Conservation (phyloP, 2,888 invertebrate genomes). For the Gryllus longicercus region DNA sequence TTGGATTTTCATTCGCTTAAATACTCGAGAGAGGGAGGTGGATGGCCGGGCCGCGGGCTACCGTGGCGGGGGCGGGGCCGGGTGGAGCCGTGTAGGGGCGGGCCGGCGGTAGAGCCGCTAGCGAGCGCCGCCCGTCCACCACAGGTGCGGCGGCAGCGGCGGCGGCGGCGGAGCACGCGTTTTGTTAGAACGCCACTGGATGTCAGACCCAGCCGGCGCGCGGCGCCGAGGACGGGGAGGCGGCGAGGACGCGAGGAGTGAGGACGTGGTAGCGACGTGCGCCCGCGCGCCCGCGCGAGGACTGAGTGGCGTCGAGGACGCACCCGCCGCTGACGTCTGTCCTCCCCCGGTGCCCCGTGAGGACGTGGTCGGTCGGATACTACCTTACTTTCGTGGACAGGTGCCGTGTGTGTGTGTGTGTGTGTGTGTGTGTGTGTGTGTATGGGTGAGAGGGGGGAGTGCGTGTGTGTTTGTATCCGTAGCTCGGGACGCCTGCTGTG, state of each 20-base stretch:
- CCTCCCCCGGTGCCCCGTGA: too few species aligned
- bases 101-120: not conserved
- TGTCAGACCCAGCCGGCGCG: not conserved
- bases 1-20: constrained; percentile 9
- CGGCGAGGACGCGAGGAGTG: not conserved
- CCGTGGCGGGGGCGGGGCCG: not conserved
- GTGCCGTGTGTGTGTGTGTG: too few species aligned
- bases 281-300: too few species aligned
- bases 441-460: too few species aligned
- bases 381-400: too few species aligned
- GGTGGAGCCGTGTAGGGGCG: not conserved
- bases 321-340: too few species aligned
- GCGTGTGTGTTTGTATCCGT: too few species aligned
- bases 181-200: not conserved
- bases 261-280: too few species aligned
- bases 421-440: too few species aligned
- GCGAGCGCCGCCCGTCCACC: not conserved
- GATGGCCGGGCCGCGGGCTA: not conserved
- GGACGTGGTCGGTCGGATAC: too few species aligned
- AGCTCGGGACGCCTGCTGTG: too few species aligned
- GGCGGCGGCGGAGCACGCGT: not conserved
- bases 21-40: constrained; percentile 2
- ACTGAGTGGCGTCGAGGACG: too few species aligned
- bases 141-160: not conserved
- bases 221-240: not conserved